Conservation (phyloP, 2,797 vertebrate genomes). For the Ciconia nigra region DNA sequence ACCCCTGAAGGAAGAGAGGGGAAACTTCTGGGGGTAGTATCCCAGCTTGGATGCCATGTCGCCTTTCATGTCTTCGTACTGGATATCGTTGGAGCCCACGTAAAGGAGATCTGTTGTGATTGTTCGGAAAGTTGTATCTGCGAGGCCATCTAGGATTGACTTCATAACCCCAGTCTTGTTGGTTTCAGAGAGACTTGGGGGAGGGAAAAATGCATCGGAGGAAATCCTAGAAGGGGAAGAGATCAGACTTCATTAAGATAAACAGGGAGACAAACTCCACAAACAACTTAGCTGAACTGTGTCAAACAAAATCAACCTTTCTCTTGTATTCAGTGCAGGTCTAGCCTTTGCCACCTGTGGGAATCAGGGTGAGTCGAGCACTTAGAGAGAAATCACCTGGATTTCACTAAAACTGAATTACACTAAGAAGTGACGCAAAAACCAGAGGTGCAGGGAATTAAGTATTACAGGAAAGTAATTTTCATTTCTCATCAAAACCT, state of each 20-base stretch:
- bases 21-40: slow-evolving; percentile 88
- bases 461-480: background rate
- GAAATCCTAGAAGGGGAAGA: slow-evolving; percentile 69
- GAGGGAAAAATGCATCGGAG: slow-evolving; percentile 13
- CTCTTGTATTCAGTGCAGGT: background rate
- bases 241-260: slow-evolving; percentile 50
- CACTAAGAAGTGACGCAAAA: background rate
- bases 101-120: slow-evolving; percentile 97
- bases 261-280: background rate
- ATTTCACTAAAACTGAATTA: background rate
- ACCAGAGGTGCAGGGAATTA: background rate
- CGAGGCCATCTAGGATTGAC: slow-evolving; percentile 95
- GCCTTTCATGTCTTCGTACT: slow-evolving; percentile 84
- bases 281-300: background rate
- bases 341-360: background rate
- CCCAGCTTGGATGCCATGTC: slow-evolving; percentile 82
- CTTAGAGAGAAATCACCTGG: background rate
- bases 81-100: slow-evolving; percentile 92
- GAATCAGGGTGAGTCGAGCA: background rate
- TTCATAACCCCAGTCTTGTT: slow-evolving; percentile 88
- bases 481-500: slow-evolving; percentile 29
- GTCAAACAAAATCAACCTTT: background rate
- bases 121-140: slow-evolving; percentile 97
- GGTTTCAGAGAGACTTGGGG: slow-evolving; percentile 43
- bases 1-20: slow-evolving; percentile 91